Evolutionary conservation across 2,888 invertebrate genomes (phyloP).

Genomic region (Sympetrum striolatum): DNA sequence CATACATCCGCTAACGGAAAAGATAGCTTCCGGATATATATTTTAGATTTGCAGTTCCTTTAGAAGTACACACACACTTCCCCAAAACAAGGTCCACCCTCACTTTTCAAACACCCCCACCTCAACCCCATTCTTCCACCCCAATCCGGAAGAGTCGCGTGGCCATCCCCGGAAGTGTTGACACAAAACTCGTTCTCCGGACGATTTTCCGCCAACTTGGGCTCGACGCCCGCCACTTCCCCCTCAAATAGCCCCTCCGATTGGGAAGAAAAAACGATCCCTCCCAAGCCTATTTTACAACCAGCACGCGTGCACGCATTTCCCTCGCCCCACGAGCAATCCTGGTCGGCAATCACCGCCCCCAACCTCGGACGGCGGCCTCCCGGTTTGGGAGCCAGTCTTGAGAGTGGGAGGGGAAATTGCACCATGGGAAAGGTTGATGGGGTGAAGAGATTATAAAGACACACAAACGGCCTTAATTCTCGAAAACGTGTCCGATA

Average conservation of each 20-base stretch:
- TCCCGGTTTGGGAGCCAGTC: background rate
- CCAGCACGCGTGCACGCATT: background rate
- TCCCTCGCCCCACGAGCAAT: background rate
- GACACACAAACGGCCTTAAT: background rate
- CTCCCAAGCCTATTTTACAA: background rate
- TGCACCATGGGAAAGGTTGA: background rate
- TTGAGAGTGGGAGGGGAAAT: background rate
- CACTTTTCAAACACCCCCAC: background rate
- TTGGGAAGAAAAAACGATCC: background rate
- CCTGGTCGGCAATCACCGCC: conserved; percentile 4
- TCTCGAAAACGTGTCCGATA: no score
- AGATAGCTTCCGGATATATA: no score
- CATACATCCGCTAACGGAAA: no score
- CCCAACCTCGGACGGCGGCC: background rate
- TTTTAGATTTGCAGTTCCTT: no score
- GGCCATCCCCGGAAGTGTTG: conserved; percentile 34
- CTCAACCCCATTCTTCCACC: background rate
- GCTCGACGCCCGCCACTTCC: conserved; percentile 19
- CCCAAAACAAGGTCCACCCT: background rate
- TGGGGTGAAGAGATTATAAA: background rate
- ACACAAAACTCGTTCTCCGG: conserved; percentile 8
- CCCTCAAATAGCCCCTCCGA: background rate
- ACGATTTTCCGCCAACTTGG: conserved; percentile 39
- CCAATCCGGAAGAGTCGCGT: conserved; percentile 32
- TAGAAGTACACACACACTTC: no score